Percentiles rank a stretch among this genome's conserved stretches.
Conservation (phyloP, 2,113 vertebrate genomes). For the Oryzias celebensis region DNA sequence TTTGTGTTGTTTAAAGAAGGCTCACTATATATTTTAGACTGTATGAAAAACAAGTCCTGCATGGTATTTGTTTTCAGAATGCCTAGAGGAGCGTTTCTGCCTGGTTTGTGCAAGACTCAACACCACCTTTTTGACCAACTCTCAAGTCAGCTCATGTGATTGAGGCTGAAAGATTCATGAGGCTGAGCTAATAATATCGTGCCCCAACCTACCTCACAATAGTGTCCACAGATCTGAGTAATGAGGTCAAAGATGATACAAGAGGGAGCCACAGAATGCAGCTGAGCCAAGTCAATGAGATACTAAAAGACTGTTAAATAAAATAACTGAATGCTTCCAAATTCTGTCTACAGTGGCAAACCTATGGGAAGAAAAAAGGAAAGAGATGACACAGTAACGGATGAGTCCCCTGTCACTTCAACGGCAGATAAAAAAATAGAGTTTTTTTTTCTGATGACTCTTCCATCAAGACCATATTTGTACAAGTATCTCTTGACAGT, state of each 20-base stretch:
- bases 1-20: slow-evolving; percentile 25
- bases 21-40: slow-evolving; percentile 21
- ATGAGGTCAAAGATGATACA: slow-evolving; percentile 26
- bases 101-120: slow-evolving; percentile 42
- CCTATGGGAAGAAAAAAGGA: too few relatives aligned
- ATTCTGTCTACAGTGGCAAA: too few relatives aligned
- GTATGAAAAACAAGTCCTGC: slow-evolving; percentile 37
- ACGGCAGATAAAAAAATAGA: too few relatives aligned
- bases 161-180: slow-evolving; percentile 70
- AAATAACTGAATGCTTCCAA: too few relatives aligned
- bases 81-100: slow-evolving; percentile 13
- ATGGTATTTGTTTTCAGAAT: slow-evolving; percentile 35
- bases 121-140: slow-evolving; percentile 38
- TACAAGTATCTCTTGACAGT: too few relatives aligned
- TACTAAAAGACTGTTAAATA: not conserved
- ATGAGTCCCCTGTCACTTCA: too few relatives aligned
- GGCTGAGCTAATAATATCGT: slow-evolving; percentile 60
- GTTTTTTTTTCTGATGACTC: too few relatives aligned
- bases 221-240: slow-evolving; percentile 29
- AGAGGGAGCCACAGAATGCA: not conserved
- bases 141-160: slow-evolving; percentile 50
- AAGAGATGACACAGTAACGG: too few relatives aligned
- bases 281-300: slow-evolving; percentile 9
- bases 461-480: too few relatives aligned
- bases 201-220: slow-evolving; percentile 25